Percentiles rank a stretch among this genome's conserved stretches.
phyloP scores from a whole-genome alignment of 2,113 vertebrate species.

The Dasypus novemcinctus region DNA sequence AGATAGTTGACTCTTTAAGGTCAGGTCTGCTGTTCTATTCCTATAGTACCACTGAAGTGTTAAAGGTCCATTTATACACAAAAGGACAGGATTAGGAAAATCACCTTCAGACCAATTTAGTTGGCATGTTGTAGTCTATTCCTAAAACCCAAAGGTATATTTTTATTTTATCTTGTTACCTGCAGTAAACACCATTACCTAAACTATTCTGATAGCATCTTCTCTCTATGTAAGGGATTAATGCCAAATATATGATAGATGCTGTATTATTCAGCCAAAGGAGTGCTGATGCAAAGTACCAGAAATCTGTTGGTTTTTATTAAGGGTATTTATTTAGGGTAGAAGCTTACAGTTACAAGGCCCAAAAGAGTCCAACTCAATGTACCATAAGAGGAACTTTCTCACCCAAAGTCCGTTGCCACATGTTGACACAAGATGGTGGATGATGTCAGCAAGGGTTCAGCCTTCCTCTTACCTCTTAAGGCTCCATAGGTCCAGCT shows the following conservation, averaged over 20 bases:
- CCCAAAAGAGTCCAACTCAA: too few relatives aligned
- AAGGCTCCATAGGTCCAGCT: too few relatives aligned
- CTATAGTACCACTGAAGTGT: neutral
- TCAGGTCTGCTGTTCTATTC: neutral
- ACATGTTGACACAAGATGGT: too few relatives aligned
- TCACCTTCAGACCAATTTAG: neutral
- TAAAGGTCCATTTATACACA: neutral
- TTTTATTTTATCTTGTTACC: neutral
- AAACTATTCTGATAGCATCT: neutral
- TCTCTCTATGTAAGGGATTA: neutral
- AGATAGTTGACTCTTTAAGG: neutral
- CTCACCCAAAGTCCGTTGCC: too few relatives aligned
- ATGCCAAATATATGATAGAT: neutral
- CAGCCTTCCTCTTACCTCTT: too few relatives aligned
- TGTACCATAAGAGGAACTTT: too few relatives aligned
- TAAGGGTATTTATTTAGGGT: too few relatives aligned
- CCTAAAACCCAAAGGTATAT: neutral
- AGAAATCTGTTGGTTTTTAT: too few relatives aligned
- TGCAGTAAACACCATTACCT: neutral
- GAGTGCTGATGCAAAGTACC: too few relatives aligned
- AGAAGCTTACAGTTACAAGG: too few relatives aligned
- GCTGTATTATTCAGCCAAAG: too few relatives aligned
- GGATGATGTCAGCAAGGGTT: too few relatives aligned
- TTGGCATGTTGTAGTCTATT: neutral
- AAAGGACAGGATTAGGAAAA: neutral